Evolutionary conservation across 1,140 invertebrate genomes (phyloP).

Genomic region (Saxidomus purpurata): DNA sequence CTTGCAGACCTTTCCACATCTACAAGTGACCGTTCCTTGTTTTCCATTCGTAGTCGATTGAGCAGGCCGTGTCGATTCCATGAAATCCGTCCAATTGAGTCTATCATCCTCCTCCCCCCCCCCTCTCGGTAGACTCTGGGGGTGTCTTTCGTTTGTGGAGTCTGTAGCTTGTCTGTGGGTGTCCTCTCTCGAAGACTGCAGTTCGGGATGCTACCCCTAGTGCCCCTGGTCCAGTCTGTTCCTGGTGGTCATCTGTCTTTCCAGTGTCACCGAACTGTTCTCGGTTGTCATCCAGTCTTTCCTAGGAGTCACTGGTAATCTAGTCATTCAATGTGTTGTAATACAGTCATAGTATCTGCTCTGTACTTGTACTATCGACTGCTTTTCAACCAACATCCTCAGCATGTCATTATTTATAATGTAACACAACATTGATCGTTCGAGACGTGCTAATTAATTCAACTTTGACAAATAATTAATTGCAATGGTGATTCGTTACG

Average conservation of each 20-base stretch:
- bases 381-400: no score
- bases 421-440: no score
- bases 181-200: slow-evolving; percentile 55
- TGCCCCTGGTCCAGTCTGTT: slow-evolving; percentile 42
- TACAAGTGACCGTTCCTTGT: slow-evolving; percentile 25
- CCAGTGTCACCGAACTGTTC: slow-evolving; percentile 61
- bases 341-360: no score
- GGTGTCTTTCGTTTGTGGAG: slow-evolving; percentile 33
- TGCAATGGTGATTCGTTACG: no score
- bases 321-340: slow-evolving; percentile 22
- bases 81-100: slow-evolving; percentile 49
- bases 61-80: slow-evolving; percentile 41
- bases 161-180: slow-evolving; percentile 54
- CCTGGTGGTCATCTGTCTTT: slow-evolving; percentile 62
- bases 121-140: slow-evolving; percentile 60
- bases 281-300: slow-evolving; percentile 63
- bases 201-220: slow-evolving; percentile 47
- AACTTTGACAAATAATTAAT: no score
- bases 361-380: no score
- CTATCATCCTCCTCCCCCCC: slow-evolving; percentile 33
- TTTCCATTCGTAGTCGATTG: slow-evolving; percentile 38
- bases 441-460: no score
- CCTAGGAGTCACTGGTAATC: slow-evolving; percentile 56
- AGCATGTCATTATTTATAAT: no score
- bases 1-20: slow-evolving; percentile 53